Conservation (phyloP, 92 coral and sea anemone species). For the Virgularia gustaviana region DNA sequence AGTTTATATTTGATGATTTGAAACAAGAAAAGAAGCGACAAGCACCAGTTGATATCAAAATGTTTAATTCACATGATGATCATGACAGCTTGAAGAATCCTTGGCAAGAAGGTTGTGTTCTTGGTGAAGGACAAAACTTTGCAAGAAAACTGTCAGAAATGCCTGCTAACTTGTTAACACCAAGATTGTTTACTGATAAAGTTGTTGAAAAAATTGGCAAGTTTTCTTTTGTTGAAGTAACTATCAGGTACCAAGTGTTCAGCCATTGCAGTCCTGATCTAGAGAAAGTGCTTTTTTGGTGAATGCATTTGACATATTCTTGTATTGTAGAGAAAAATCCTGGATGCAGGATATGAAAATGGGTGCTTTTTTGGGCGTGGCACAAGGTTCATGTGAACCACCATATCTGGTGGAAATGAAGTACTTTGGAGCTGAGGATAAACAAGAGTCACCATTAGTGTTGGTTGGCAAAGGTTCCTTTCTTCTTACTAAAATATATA, state of each 20-base stretch:
- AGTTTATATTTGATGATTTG: slow-evolving; percentile 70
- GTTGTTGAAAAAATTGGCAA: slow-evolving; percentile 57
- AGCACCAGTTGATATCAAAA: slow-evolving; percentile 53
- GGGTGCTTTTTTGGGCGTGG: slow-evolving; percentile 88
- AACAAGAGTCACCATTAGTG: slow-evolving; percentile 63
- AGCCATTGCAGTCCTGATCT: not conserved
- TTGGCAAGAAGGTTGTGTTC: slow-evolving; percentile 67
- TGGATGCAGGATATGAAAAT: slow-evolving; percentile 83
- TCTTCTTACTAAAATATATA: not conserved
- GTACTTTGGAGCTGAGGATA: slow-evolving; percentile 65
- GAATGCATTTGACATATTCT: not conserved
- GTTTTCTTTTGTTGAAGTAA: slow-evolving; percentile 51
- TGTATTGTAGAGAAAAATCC: slow-evolving; percentile 60
- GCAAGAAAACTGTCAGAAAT: slow-evolving; percentile 80
- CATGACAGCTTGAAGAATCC: slow-evolving; percentile 8
- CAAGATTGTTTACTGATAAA: slow-evolving; percentile 69
- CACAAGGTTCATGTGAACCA: slow-evolving; percentile 74
- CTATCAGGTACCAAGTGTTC: slow-evolving; percentile 73
- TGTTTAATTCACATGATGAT: slow-evolving; percentile 35
- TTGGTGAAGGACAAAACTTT: slow-evolving; percentile 81
- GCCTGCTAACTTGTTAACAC: slow-evolving; percentile 84
- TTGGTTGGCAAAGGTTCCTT: slow-evolving; percentile 83
- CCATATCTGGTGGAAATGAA: slow-evolving; percentile 75
- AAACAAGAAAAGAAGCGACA: slow-evolving; percentile 69
- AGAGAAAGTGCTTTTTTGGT: not conserved